Evolutionary conservation across 1,140 invertebrate species (phyloP).

Genomic region (Trypoxylus dichotomus): DNA sequence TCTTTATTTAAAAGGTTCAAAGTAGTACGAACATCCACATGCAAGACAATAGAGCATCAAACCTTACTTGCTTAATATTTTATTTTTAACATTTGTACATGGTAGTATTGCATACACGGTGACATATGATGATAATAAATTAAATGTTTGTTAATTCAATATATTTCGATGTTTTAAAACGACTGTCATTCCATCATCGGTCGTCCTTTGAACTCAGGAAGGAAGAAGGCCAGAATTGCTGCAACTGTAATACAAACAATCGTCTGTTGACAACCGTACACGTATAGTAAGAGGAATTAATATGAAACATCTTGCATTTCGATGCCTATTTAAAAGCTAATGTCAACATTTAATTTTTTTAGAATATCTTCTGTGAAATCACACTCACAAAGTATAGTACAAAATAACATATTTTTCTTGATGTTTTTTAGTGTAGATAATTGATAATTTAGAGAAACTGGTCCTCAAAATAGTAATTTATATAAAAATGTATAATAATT

Average conservation of each 20-base stretch:
- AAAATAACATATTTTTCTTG: too few relatives aligned
- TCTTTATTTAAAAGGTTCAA: too few relatives aligned
- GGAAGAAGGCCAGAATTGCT: slow-evolving; percentile 14
- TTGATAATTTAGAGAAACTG: too few relatives aligned
- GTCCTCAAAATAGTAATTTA: too few relatives aligned
- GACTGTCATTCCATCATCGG: slow-evolving; percentile 22
- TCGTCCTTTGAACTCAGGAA: slow-evolving; percentile 25
- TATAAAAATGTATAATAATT: too few relatives aligned
- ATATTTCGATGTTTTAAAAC: background rate
- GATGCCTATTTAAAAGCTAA: background rate
- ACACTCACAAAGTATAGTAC: too few relatives aligned
- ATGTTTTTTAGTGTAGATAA: too few relatives aligned
- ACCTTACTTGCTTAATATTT: background rate
- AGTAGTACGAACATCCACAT: too few relatives aligned
- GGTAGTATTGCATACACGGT: background rate
- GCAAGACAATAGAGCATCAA: background rate
- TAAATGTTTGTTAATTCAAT: background rate
- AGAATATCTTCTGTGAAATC: background rate
- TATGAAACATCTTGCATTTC: background rate
- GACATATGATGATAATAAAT: background rate
- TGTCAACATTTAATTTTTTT: background rate
- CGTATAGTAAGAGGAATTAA: background rate
- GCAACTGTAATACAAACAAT: slow-evolving; percentile 1
- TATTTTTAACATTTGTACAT: background rate
- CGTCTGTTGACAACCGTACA: background rate